Conservation (phyloP, 2,888 invertebrate species). For the Rapana venosa region DNA sequence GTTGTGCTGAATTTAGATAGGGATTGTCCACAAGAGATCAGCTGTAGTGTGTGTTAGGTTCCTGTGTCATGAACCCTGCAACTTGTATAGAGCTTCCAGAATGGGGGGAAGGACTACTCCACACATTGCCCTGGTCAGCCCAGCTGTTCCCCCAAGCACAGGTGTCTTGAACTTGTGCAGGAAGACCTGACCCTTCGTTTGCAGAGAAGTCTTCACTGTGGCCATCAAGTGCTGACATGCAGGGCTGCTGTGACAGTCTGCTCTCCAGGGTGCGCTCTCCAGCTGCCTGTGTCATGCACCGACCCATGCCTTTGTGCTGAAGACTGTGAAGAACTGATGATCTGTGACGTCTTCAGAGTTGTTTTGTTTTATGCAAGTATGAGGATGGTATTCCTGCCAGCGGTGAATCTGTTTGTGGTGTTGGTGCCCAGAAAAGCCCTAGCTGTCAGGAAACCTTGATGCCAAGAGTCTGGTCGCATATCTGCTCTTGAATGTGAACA, state of each 20-base stretch:
- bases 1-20: neutral
- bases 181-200: neutral
- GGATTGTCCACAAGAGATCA: neutral
- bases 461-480: neutral
- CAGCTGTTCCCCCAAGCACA: neutral
- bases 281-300: no score
- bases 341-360: neutral
- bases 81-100: neutral
- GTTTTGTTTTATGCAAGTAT: conserved; percentile 25
- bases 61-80: neutral
- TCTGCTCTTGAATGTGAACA: neutral
- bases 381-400: neutral
- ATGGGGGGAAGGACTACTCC: neutral
- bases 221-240: no score
- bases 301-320: no score
- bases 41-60: neutral
- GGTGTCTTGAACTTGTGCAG: neutral
- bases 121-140: neutral
- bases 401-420: neutral
- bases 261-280: no score
- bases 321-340: neutral
- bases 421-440: neutral
- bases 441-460: neutral
- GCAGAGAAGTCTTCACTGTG: neutral
- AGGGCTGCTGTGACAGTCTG: no score